Percentiles rank a stretch among this genome's conserved stretches.
phyloP scores from a whole-genome alignment of 2,797 vertebrate species.

The Babyrousa celebensis region DNA sequence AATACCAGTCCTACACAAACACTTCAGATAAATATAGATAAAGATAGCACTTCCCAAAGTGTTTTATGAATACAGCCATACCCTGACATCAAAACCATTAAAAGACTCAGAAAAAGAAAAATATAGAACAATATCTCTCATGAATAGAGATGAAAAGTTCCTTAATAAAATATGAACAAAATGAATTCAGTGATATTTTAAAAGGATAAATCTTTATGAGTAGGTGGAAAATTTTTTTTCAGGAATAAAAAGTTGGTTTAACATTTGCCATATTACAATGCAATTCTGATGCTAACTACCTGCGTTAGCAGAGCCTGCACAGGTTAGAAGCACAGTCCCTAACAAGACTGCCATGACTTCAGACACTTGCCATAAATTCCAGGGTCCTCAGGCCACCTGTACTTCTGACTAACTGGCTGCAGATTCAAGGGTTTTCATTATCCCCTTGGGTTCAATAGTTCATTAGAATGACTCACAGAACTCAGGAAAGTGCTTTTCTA shows the following conservation, averaged over 20 bases:
- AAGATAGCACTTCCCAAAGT: neutral
- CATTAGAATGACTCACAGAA: conserved; percentile 27
- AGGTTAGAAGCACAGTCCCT: neutral
- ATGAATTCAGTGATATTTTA: neutral
- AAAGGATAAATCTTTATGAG: neutral
- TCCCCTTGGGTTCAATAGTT: neutral
- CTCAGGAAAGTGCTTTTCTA: neutral
- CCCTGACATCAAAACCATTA: conserved; percentile 13
- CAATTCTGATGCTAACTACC: neutral
- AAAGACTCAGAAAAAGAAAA: conserved; percentile 26
- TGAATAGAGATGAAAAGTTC: neutral
- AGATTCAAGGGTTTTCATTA: neutral
- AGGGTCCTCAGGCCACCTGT: neutral
- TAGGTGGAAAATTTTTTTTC: neutral
- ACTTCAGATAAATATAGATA: conserved; percentile 34
- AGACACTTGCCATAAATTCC: neutral
- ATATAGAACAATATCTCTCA: neutral
- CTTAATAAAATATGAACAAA: conserved; percentile 48
- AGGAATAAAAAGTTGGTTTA: neutral
- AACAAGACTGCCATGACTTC: neutral
- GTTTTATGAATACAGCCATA: conserved; percentile 22
- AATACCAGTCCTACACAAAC: neutral
- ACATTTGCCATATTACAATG: neutral
- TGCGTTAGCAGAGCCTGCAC: neutral
- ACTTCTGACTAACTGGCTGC: neutral